Conservation (phyloP, 2,888 invertebrate species). For the Diarsia rubi region DNA sequence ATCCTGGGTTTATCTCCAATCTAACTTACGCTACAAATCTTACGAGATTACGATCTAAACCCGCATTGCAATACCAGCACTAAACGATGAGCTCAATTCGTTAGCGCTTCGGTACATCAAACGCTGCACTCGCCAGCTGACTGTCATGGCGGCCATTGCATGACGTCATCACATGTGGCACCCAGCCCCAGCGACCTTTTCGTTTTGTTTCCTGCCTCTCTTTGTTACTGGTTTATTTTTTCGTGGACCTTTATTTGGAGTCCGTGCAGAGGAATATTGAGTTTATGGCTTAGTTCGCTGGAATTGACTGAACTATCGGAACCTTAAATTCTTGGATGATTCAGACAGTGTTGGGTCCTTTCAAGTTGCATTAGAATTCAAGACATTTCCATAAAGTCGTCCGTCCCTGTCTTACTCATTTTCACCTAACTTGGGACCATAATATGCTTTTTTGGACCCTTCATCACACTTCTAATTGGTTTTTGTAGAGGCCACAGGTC, state of each 20-base stretch:
- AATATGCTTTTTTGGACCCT: neutral
- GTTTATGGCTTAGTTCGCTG: conserved; percentile 7
- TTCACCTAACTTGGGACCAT: neutral
- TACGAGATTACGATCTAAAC: conserved; percentile 52
- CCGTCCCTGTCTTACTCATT: neutral
- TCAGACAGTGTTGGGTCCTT: neutral
- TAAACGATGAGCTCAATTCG: conserved; percentile 53
- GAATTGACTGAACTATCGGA: neutral
- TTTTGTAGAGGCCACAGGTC: neutral
- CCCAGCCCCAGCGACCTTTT: conserved; percentile 73
- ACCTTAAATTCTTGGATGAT: conserved; percentile 11
- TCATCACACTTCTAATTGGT: neutral
- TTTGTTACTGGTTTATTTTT: conserved; percentile 66
- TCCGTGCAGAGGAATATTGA: conserved; percentile 33
- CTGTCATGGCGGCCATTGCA: conserved; percentile 68
- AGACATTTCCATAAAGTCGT: neutral
- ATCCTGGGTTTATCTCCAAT: conserved; percentile 26
- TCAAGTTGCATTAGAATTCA: neutral
- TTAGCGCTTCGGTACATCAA: conserved; percentile 58
- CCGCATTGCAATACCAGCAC: conserved; percentile 45
- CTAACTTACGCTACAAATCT: conserved; percentile 34
- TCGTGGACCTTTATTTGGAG: conserved; percentile 61
- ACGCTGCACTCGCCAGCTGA: conserved; percentile 77
- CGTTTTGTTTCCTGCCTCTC: conserved; percentile 74
- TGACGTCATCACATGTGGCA: conserved; percentile 86